These are phyloP conservation scores for Tarsius wallacei DNA, from an alignment of 2,797 vertebrate genomes.

Conservation along the genomic window DNA sequence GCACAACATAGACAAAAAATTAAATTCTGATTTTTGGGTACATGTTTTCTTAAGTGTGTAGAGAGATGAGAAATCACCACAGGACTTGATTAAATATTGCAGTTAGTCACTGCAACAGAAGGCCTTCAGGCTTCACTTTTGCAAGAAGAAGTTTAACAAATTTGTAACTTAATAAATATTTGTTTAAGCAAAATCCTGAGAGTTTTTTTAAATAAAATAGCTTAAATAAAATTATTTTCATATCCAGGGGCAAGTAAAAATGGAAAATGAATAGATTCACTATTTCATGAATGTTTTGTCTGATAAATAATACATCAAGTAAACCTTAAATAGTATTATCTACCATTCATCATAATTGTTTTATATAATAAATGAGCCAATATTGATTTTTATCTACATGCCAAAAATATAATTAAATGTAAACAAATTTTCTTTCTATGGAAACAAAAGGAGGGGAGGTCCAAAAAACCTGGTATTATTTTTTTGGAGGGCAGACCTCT, in stretches of 20 bases:
- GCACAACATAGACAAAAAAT: neutral
- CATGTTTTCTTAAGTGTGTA: neutral
- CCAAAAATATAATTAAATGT: neutral
- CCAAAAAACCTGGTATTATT: no score
- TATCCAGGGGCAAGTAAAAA: neutral
- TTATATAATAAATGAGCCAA: neutral
- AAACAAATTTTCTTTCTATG: neutral
- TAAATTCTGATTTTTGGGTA: neutral
- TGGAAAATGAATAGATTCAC: neutral
- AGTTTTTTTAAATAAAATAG: neutral
- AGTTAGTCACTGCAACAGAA: constrained; percentile 55
- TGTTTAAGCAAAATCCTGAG: neutral
- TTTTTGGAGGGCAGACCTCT: no score
- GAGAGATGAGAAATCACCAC: constrained; percentile 22
- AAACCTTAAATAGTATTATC: neutral
- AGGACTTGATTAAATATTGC: constrained; percentile 42
- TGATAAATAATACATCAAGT: neutral
- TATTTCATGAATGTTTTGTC: neutral
- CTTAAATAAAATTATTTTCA: neutral
- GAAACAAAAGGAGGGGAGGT: neutral
- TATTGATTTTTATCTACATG: neutral
- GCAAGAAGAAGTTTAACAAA: constrained; percentile 43
- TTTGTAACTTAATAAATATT: constrained; percentile 58
- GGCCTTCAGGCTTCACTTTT: neutral
- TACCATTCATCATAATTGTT: neutral